These are phyloP conservation scores for Zelostemma sp. DNA, from an alignment of 1,140 invertebrate species.

Conservation along the genomic window DNA sequence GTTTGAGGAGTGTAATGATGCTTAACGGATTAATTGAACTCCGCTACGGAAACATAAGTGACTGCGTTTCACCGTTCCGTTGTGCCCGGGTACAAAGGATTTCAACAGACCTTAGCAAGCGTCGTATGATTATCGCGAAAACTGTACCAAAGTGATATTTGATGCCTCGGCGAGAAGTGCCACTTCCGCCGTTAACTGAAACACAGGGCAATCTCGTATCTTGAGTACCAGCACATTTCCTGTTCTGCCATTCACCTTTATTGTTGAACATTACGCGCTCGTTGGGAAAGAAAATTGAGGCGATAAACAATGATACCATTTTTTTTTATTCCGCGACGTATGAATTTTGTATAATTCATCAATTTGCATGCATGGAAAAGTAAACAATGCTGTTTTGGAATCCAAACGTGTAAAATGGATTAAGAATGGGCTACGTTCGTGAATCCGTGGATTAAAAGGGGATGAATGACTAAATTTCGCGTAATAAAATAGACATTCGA, in stretches of 20 bases:
- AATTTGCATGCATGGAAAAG: background rate
- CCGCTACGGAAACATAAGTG: no score
- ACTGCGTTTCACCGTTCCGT: no score
- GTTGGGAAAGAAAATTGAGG: background rate
- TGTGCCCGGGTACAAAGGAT: background rate
- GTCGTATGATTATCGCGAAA: background rate
- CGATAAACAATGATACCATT: background rate
- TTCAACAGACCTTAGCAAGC: background rate
- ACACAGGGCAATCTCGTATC: background rate
- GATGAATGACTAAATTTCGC: no score
- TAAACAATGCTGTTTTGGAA: no score
- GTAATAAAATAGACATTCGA: no score
- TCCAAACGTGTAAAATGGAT: no score
- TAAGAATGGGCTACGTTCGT: no score
- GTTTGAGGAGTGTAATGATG: no score
- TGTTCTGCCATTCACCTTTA: background rate
- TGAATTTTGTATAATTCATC: background rate
- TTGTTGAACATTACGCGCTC: background rate
- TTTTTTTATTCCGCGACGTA: background rate
- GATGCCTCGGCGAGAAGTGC: background rate
- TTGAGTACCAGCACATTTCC: background rate
- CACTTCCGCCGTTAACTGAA: background rate
- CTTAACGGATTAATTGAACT: no score
- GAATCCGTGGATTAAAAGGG: no score
- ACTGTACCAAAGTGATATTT: conserved; percentile 2